These are phyloP conservation scores for Penaeus indicus DNA, from an alignment of 1,140 invertebrate species.

Conservation along the genomic window DNA sequence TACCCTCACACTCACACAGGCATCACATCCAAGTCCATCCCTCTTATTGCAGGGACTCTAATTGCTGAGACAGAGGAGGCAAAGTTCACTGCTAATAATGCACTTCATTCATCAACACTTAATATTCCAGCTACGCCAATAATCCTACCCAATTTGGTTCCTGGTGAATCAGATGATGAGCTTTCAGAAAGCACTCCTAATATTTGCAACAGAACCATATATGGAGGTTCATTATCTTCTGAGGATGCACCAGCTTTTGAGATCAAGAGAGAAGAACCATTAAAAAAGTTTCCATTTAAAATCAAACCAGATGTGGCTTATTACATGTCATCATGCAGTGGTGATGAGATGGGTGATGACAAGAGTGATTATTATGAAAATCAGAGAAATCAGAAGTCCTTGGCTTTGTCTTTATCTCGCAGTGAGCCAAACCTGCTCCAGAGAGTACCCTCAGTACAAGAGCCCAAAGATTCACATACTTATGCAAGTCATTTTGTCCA, in stretches of 20 bases:
- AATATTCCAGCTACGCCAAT: conserved; percentile 56
- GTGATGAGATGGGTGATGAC: conserved; percentile 52
- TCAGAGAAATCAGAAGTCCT: conserved; percentile 42
- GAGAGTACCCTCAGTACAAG: background rate
- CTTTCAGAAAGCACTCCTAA: conserved; percentile 50
- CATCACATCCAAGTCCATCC: too few species aligned
- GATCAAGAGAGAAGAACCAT: background rate
- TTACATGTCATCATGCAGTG: conserved; percentile 62
- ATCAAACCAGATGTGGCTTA: conserved; percentile 44
- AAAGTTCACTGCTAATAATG: background rate
- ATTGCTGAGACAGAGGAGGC: too few species aligned
- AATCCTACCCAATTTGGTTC: conserved; percentile 16
- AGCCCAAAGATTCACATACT: background rate
- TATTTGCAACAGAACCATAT: conserved; percentile 58
- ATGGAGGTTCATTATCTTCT: conserved; percentile 48
- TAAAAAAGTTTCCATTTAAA: conserved; percentile 43
- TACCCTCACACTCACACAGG: too few species aligned
- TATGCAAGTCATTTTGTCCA: conserved; percentile 54
- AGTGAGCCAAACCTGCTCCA: conserved; percentile 52
- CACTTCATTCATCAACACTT: conserved; percentile 47
- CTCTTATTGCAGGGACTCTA: too few species aligned
- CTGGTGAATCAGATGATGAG: conserved; percentile 4
- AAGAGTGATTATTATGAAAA: conserved; percentile 56
- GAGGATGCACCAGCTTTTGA: conserved; percentile 27
- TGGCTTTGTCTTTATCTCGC: conserved; percentile 39